Evolutionary conservation across 2,113 vertebrate species (phyloP).

Genomic region (Ceratotherium simum): DNA sequence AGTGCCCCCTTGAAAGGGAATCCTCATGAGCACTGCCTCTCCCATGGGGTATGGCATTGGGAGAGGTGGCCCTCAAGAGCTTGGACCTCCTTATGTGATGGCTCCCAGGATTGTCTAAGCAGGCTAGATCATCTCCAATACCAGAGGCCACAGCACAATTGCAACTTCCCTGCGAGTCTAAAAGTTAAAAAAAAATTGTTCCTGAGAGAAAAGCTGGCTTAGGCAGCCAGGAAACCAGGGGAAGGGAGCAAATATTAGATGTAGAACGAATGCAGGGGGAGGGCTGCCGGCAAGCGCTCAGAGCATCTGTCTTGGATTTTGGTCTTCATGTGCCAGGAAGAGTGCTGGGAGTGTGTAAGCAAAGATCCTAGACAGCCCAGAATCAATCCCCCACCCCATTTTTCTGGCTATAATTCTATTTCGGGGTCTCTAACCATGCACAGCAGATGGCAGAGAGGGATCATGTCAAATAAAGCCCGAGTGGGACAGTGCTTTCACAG

Average conservation of each 20-base stretch:
- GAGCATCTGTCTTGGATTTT: background rate
- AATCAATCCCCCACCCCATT: background rate
- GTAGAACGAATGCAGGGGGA: background rate
- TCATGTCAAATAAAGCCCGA: background rate
- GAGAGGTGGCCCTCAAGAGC: too few species aligned
- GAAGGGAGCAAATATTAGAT: background rate
- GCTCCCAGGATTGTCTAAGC: background rate
- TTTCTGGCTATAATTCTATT: background rate
- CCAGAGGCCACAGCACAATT: background rate
- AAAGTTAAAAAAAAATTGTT: background rate
- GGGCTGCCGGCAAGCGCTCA: background rate
- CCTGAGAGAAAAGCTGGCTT: background rate
- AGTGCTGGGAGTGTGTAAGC: background rate
- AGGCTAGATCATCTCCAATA: background rate
- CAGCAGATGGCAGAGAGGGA: background rate
- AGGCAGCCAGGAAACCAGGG: background rate
- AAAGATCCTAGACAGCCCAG: background rate
- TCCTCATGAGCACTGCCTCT: background rate
- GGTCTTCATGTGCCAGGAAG: background rate
- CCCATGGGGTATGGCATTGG: background rate
- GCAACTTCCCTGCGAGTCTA: background rate
- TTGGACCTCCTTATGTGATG: rapidly evolving
- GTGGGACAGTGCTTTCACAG: background rate
- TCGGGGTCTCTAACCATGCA: background rate
- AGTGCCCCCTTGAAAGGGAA: background rate